Percentiles rank a stretch among this genome's conserved stretches.
Conservation (phyloP, 2,888 invertebrate species). For the Drosophila aldrichi region DNA sequence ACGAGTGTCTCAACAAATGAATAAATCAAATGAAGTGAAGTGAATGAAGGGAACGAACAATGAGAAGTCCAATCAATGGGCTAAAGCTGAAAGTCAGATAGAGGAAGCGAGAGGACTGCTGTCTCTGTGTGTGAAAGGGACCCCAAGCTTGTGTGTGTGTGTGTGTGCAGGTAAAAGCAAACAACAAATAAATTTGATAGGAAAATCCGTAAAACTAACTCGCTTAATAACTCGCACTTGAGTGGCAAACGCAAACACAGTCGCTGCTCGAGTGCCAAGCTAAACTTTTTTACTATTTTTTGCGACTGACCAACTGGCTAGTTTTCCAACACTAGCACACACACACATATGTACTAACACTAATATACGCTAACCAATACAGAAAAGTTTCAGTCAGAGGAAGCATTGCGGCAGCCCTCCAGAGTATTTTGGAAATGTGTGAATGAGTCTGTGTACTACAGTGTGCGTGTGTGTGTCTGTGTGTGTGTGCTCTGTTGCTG, state of each 20-base stretch:
- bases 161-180: conserved; percentile 41
- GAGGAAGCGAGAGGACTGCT: neutral
- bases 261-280: conserved; percentile 31
- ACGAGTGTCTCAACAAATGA: conserved; percentile 2
- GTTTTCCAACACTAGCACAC: conserved; percentile 18
- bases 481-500: conserved; percentile 20
- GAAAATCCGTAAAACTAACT: conserved; percentile 69
- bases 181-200: conserved; percentile 56
- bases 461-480: conserved; percentile 3
- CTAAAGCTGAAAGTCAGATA: conserved; percentile 8
- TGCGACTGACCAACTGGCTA: conserved; percentile 39
- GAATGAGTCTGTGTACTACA: conserved; percentile 1
- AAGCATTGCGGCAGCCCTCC: conserved; percentile 25
- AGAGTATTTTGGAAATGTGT: conserved; percentile 30
- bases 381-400: conserved; percentile 27
- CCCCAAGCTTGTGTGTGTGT: neutral
- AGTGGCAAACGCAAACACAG: conserved; percentile 65
- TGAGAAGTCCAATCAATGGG: conserved; percentile 11
- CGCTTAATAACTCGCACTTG: conserved; percentile 69
- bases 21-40: conserved; percentile 20
- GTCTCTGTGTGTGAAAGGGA: neutral
- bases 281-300: conserved; percentile 30
- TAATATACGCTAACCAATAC: conserved; percentile 15
- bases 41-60: conserved; percentile 15
- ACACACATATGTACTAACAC: conserved; percentile 18